Evolutionary conservation across 1,140 invertebrate genomes (phyloP), one percentile per base, ranked within the genome.

Genomic region (Pemphigus obesinymphae): DNA sequence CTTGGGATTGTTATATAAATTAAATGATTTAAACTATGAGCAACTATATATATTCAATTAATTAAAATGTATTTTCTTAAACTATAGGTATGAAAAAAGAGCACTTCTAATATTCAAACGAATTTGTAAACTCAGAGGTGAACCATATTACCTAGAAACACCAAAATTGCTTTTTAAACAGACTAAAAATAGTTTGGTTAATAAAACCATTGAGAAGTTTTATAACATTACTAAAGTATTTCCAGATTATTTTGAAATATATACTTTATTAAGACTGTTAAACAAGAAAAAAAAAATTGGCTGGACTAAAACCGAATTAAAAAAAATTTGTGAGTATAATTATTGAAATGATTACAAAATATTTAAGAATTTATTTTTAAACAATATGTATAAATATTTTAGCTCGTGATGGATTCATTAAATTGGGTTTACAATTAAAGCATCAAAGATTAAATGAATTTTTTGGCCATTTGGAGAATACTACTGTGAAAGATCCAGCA

Each of bases 161-260:
- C 76, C 55, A 45, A 8, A 17, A 11, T 26, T 80, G 15, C 76
- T 23, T 31, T 80, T 80, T 20, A 80, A 48, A 80, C 1, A 5
- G 45, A 80, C 76, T 20, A 29, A 61, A 1, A 31, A 63, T 29
- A 5, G 0, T 4, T 80, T 80, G 20, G 55, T 80, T 26, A 80
- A 80, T 20, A 80, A 63, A 63, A 63, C 76, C 2, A 80, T 80
- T 61, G 76, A 80, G 2, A 80, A 80, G 63, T 80, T 29, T 45
- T 80, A 80, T 31, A 80, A 80, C 20, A 3, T 61, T 34, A 37
- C 45, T 4, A 80, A 80, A 80, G 6, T 10, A 61, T 80, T 80
- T 61, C 76, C 76, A 0, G 37, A 63, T 31, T 80, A 63, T 61
- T 61, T 29, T 80, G 76, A 80, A 80, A 43, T 80, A 29, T 80